These are phyloP conservation scores for Rhizoglyphus robini DNA, from an alignment of 1,140 invertebrate genomes.

Conservation along the genomic window DNA sequence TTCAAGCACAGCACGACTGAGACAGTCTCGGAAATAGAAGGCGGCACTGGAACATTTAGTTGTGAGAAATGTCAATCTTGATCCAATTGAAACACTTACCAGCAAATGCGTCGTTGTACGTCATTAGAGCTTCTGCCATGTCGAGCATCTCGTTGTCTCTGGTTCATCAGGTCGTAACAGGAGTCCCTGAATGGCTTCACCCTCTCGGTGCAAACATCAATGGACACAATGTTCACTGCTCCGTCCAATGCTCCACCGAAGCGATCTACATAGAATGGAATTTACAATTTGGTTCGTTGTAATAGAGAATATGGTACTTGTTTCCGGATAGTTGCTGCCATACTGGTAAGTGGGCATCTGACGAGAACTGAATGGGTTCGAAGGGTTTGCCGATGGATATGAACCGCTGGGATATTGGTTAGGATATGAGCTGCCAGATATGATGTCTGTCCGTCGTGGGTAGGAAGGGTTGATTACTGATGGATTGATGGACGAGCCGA, in stretches of 20 bases:
- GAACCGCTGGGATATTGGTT: background rate
- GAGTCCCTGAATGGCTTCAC: background rate
- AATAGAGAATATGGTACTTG: background rate
- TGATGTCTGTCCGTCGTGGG: background rate
- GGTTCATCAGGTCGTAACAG: slow-evolving; percentile 18
- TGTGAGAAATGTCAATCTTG: slow-evolving; percentile 7
- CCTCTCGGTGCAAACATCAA: slow-evolving; percentile 2
- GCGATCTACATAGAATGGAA: background rate
- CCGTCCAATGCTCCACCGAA: background rate
- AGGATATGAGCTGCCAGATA: background rate
- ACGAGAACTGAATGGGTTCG: background rate
- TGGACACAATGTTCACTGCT: background rate
- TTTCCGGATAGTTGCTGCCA: background rate
- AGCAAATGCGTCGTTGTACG: slow-evolving; percentile 22
- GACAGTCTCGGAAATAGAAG: slow-evolving; percentile 21
- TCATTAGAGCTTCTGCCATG: slow-evolving; percentile 18
- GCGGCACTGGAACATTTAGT: slow-evolving; percentile 17
- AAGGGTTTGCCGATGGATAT: background rate
- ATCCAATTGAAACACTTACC: slow-evolving; percentile 13
- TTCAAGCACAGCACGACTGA: slow-evolving; percentile 21
- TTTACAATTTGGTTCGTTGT: background rate
- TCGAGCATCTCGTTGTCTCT: slow-evolving; percentile 19
- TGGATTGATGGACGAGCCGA: background rate
- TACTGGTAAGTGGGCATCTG: background rate
- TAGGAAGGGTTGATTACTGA: background rate